Evolutionary conservation across 2,888 invertebrate genomes (phyloP).

Genomic region (Amphimallon solstitiale): DNA sequence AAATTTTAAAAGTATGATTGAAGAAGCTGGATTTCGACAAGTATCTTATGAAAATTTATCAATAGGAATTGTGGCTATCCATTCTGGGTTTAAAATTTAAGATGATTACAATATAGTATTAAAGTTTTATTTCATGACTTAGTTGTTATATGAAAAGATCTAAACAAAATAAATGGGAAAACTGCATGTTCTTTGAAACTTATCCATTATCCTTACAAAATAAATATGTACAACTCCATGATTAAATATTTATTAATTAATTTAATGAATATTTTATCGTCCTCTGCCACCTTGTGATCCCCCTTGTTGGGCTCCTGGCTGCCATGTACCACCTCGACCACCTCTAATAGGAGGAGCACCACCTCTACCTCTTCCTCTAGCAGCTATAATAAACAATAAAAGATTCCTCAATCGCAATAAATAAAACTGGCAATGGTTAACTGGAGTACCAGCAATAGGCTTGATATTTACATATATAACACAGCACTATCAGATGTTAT

Average conservation of each 20-base stretch:
- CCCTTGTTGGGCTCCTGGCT: slow-evolving; percentile 67
- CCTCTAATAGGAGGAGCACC: slow-evolving; percentile 64
- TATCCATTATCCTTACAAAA: slow-evolving; percentile 24
- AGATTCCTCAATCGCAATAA: too few relatives aligned
- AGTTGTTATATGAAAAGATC: background rate
- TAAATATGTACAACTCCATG: slow-evolving; percentile 20
- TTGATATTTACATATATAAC: too few relatives aligned
- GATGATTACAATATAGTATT: background rate
- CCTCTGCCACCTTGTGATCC: slow-evolving; percentile 64
- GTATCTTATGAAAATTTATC: slow-evolving; percentile 92
- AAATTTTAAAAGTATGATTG: slow-evolving; percentile 88
- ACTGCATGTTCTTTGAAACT: too few relatives aligned
- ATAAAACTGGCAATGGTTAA: too few relatives aligned
- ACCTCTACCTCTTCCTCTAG: slow-evolving; percentile 69
- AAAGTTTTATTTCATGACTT: too few relatives aligned
- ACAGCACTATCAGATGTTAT: too few relatives aligned
- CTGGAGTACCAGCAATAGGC: too few relatives aligned
- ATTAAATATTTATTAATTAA: background rate
- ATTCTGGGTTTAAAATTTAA: slow-evolving; percentile 93
- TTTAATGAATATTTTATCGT: slow-evolving; percentile 51
- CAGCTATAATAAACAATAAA: slow-evolving; percentile 61
- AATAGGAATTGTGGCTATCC: slow-evolving; percentile 92
- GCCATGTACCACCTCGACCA: slow-evolving; percentile 72
- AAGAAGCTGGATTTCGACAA: slow-evolving; percentile 86
- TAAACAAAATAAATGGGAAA: too few relatives aligned